These are phyloP conservation scores for Odobenus rosmarus DNA, from an alignment of 2,113 vertebrate species.

Conservation along the genomic window DNA sequence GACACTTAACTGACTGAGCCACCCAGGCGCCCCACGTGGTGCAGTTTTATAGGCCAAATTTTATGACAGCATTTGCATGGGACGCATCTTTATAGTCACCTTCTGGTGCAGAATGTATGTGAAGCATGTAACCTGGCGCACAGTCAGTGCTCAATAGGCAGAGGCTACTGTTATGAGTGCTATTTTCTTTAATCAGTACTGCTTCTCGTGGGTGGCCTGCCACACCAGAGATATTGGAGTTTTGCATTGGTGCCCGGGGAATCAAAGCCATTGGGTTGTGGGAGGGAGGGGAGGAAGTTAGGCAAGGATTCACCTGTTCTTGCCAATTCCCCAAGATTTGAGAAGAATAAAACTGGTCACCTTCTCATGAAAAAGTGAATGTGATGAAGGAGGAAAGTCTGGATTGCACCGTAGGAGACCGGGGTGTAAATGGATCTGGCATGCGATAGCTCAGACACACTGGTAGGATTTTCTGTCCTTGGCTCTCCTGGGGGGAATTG, in stretches of 20 bases:
- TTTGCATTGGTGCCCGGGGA: background rate
- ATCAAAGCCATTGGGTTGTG: background rate
- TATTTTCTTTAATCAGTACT: background rate
- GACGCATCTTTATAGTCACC: background rate
- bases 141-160: background rate
- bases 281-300: background rate
- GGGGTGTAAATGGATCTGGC: accelerated
- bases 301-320: accelerated
- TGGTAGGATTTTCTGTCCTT: background rate
- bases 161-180: background rate
- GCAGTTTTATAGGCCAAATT: background rate
- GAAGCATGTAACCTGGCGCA: background rate
- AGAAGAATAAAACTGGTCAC: background rate
- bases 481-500: background rate
- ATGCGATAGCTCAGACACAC: accelerated
- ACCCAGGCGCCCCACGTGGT: too few relatives aligned
- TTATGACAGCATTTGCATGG: background rate
- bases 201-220: background rate
- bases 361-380: background rate
- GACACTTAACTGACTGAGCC: too few relatives aligned
- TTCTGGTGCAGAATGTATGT: background rate
- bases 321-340: background rate
- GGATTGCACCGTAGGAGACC: too few relatives aligned
- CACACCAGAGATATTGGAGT: background rate
- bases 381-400: background rate